Evolutionary conservation across 64 coral and sea anemone genomes (phyloP).

Genomic region (Hydrozoanthus tunicans): DNA sequence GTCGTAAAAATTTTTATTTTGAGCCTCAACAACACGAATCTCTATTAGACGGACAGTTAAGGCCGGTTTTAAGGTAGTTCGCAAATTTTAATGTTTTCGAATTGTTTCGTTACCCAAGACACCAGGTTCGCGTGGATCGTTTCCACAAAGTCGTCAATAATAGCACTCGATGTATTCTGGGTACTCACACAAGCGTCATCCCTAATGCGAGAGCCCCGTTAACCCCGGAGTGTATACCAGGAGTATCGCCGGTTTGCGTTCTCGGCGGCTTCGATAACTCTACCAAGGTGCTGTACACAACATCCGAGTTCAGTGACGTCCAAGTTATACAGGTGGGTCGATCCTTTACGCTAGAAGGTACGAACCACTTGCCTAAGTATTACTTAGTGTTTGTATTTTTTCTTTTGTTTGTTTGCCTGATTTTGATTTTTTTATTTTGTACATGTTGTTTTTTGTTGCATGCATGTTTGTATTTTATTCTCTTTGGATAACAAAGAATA

Average conservation of each 20-base stretch:
- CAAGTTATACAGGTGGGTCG: constrained; percentile 63
- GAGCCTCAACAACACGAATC: no score
- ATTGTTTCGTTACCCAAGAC: not conserved
- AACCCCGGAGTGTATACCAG: constrained; percentile 55
- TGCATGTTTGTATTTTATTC: not conserved
- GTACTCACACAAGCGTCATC: not conserved
- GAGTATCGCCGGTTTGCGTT: constrained; percentile 57
- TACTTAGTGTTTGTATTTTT: no score
- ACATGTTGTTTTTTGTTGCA: not conserved
- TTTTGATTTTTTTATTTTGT: no score
- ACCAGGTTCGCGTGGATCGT: constrained; percentile 64
- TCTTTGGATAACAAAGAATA: not conserved
- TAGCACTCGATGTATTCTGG: constrained; percentile 32
- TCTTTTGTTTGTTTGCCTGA: no score
- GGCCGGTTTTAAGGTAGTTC: no score
- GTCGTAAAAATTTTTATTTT: no score
- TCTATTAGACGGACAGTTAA: no score
- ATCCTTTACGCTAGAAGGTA: not conserved
- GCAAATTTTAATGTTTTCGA: no score
- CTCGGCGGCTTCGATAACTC: constrained; percentile 27
- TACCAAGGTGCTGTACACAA: constrained; percentile 58
- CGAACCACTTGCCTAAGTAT: no score
- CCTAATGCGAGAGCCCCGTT: not conserved
- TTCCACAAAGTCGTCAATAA: constrained; percentile 36
- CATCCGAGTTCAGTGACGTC: constrained; percentile 77